Evolutionary conservation across 2,888 invertebrate genomes (phyloP).

Genomic region (Drosophila nigricruria): DNA sequence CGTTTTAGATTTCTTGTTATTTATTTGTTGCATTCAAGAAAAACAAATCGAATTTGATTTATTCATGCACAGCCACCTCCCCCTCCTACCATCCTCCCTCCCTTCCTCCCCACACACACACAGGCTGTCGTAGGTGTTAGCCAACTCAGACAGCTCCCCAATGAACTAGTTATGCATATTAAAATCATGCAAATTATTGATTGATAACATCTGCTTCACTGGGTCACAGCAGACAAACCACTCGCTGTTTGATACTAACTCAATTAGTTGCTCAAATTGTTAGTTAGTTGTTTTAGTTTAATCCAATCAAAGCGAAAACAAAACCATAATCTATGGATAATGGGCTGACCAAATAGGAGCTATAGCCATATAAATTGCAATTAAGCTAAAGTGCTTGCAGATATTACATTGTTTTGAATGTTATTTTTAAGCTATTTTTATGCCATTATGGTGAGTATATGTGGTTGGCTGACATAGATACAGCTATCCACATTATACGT

Average conservation of each 20-base stretch:
- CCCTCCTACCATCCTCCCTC: too few species aligned
- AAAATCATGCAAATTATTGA: constrained; percentile 70
- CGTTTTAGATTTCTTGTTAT: constrained; percentile 74
- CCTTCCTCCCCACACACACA: too few species aligned
- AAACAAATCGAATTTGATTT: constrained; percentile 76
- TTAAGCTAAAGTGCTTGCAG: not conserved
- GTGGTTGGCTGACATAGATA: too few species aligned
- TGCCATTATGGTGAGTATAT: not conserved
- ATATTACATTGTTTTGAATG: not conserved
- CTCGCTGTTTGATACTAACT: not conserved
- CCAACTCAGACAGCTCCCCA: constrained; percentile 1
- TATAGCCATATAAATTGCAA: not conserved
- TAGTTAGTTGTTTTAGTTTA: not conserved
- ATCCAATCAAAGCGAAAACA: not conserved
- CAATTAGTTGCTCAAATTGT: constrained; percentile 23
- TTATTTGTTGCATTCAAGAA: constrained; percentile 71
- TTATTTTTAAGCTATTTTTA: not conserved
- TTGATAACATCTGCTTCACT: constrained; percentile 32
- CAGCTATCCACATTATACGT: not conserved
- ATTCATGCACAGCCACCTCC: constrained; percentile 59
- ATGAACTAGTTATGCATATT: constrained; percentile 56
- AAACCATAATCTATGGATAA: not conserved
- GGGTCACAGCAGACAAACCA: not conserved
- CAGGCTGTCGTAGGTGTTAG: constrained; percentile 8
- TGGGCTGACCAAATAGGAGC: not conserved